Conservation (phyloP, 2,113 vertebrate genomes). For the Oceanites oceanicus region DNA sequence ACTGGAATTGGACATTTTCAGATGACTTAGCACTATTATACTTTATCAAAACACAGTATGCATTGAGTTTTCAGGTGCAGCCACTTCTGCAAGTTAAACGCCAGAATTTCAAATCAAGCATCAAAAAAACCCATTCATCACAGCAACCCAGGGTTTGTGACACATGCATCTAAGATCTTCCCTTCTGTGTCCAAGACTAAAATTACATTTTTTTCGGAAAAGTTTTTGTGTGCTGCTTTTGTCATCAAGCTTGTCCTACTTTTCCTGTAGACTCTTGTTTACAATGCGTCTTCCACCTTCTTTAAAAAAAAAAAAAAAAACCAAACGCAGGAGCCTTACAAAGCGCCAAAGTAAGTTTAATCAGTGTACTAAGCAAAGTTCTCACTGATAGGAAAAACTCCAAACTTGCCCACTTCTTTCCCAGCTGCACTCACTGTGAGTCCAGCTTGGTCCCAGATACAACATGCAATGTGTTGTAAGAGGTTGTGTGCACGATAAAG, state of each 20-base stretch:
- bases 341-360: background rate
- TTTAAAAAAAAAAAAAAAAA: background rate
- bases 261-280: background rate
- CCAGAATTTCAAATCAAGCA: background rate
- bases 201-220: background rate
- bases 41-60: background rate
- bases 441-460: background rate
- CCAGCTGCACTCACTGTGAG: background rate
- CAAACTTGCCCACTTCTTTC: background rate
- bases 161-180: background rate
- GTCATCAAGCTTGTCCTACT: background rate
- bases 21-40: background rate
- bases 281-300: background rate
- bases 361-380: background rate
- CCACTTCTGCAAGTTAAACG: background rate
- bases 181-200: background rate
- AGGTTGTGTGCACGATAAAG: rapidly evolving
- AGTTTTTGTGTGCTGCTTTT: background rate
- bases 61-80: background rate
- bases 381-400: background rate
- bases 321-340: background rate
- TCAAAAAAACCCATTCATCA: background rate
- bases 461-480: background rate
- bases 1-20: background rate
- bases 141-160: background rate